Conservation (phyloP, 2,797 vertebrate genomes). For the Pangasius macronema region DNA sequence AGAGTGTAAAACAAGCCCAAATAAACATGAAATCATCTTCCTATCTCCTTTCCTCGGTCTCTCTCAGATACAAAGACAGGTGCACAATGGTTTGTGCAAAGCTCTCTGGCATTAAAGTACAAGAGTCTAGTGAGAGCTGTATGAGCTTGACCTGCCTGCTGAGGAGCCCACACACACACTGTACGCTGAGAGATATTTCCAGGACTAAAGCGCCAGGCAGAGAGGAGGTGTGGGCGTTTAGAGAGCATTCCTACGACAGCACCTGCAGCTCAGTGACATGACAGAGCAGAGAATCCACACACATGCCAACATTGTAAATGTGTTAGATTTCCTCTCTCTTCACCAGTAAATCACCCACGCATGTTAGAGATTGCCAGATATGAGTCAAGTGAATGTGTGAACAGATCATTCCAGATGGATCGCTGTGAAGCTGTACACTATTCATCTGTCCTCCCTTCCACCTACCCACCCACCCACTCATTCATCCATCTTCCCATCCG, state of each 20-base stretch:
- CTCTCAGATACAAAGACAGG: conserved; percentile 25
- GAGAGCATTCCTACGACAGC: conserved; percentile 41
- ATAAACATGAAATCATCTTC: not conserved
- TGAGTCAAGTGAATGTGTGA: conserved; percentile 53
- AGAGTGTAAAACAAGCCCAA: not conserved
- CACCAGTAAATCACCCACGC: conserved; percentile 47
- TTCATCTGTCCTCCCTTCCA: conserved; percentile 47
- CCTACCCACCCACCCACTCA: conserved; percentile 36
- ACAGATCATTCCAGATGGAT: conserved; percentile 57
- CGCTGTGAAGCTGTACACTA: conserved; percentile 35
- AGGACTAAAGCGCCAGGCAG: conserved; percentile 47
- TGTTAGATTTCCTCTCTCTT: conserved; percentile 63
- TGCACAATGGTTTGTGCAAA: conserved; percentile 31
- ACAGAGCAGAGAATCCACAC: conserved; percentile 37
- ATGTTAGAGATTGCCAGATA: conserved; percentile 45
- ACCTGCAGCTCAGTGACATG: conserved; percentile 45
- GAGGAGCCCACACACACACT: conserved; percentile 35
- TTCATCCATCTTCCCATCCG: conserved; percentile 36
- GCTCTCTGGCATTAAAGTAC: conserved; percentile 29
- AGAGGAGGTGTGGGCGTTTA: conserved; percentile 47
- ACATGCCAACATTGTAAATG: conserved; percentile 38
- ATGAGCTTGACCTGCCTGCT: conserved; percentile 19
- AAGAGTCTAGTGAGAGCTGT: conserved; percentile 35
- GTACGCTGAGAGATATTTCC: conserved; percentile 47
- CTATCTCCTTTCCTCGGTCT: not conserved